Evolutionary conservation across 2,797 vertebrate genomes (phyloP), one percentile per base, ranked within the genome.

Genomic region (Iguana delicatissima): DNA sequence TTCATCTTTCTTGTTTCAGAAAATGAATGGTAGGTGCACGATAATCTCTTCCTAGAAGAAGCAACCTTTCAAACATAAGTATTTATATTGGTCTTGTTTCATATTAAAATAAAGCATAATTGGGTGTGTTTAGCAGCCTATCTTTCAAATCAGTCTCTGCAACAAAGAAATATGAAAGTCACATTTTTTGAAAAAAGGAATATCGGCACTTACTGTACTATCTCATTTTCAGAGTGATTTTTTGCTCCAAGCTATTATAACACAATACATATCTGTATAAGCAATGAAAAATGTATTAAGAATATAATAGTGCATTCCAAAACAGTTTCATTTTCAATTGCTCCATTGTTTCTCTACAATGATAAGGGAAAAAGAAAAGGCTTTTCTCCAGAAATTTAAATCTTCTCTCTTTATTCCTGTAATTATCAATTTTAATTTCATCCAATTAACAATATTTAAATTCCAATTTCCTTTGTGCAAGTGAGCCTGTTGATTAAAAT

Each of bases 1-100:
- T 96, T 96, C 89, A 96, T 95, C 94, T 94, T 84, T 89, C 89
- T 92, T 95, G 92, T 92, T 64, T 85, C 91, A 91, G 91, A 94
- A 89, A 90, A 94, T 91, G 89, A 95, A 93, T 91, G 92, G 85
- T 85, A 90, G 91, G 80, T 92, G 88, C 91, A 90, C 84, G 74
- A 91, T 42, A 81, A 92, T 92, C 38, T 22, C 91, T 93, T 55
- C 81, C n/a, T 92, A 85, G 69, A 94, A 94, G 91, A 46, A 38
- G 52, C 32, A 87, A 79, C n/a, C 3, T 90, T 91, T 57, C 91
- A 92, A 83, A n/a, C 52, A 80, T 84, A 94, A 84, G 18, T 94
- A 69, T 91, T 95, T 86, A 67, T 85, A 57, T 91, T 91, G 80
- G 84, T 94, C 90, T 57, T 76, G 13, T 88, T 91, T 93, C 91